A percentile compares a stretch with the other conserved stretches of the same genome.
These are phyloP conservation scores for Taurulus bubalis DNA, from an alignment of 2,113 vertebrate species.

Conservation along the genomic window DNA sequence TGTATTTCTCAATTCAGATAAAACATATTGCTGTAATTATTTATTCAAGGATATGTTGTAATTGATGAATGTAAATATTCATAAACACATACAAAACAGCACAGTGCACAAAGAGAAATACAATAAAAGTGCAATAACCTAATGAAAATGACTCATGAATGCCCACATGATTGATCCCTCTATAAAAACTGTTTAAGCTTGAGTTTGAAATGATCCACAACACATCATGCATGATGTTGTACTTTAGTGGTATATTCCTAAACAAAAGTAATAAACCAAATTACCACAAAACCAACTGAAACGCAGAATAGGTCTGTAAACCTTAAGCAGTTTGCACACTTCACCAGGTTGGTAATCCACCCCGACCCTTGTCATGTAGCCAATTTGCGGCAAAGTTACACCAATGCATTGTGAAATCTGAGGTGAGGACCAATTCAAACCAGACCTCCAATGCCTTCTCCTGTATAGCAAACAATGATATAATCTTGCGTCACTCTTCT, in stretches of 20 bases:
- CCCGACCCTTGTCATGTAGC: no score
- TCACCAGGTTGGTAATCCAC: no score
- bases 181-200: not conserved
- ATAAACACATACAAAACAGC: not conserved
- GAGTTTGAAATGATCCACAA: not conserved
- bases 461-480: no score
- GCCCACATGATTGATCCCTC: not conserved
- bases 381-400: no score
- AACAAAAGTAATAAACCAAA: not conserved
- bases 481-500: no score
- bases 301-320: not conserved
- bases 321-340: not conserved
- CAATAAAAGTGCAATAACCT: no score
- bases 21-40: not conserved
- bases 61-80: not conserved
- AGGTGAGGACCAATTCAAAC: no score
- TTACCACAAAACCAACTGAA: not conserved
- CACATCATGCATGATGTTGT: not conserved
- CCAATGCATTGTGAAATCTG: no score
- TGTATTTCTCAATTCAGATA: not conserved
- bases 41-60: not conserved
- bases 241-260: no score
- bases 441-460: no score
- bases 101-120: not conserved
- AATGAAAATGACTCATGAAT: not conserved